These are phyloP conservation scores for Drosophila koepferae DNA, from an alignment of 2,888 invertebrate species.

Conservation along the genomic window DNA sequence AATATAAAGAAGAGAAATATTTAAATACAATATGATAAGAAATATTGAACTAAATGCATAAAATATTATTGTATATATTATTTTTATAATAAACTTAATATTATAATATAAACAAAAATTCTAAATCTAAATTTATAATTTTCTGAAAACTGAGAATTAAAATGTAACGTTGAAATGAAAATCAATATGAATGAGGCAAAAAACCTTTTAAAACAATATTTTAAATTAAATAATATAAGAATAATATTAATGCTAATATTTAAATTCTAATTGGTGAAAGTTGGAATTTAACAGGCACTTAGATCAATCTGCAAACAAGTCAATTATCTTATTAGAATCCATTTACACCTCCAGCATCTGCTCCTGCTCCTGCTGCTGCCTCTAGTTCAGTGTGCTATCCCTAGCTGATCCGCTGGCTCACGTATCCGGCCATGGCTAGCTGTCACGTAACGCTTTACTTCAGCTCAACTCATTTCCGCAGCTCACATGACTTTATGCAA, in stretches of 20 bases:
- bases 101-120: no score
- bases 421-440: slow-evolving; percentile 3
- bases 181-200: no score
- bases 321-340: slow-evolving; percentile 75
- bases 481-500: slow-evolving; percentile 82
- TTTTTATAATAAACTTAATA: no score
- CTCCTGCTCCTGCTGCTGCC: not conserved
- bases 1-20: not conserved
- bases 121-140: no score
- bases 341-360: slow-evolving; percentile 26
- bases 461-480: slow-evolving; percentile 77
- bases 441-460: slow-evolving; percentile 77
- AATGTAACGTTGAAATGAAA: no score
- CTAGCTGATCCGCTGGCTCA: not conserved
- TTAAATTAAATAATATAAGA: not conserved
- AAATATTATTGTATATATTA: no score
- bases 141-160: no score
- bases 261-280: not conserved
- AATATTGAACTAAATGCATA: no score
- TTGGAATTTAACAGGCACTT: slow-evolving; percentile 26
- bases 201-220: no score
- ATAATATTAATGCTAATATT: not conserved
- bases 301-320: slow-evolving; percentile 53
- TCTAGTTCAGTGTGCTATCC: not conserved
- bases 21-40: no score